Conservation (phyloP, 64 coral and sea anemone genomes). For the Stichodactyla helianthus region DNA sequence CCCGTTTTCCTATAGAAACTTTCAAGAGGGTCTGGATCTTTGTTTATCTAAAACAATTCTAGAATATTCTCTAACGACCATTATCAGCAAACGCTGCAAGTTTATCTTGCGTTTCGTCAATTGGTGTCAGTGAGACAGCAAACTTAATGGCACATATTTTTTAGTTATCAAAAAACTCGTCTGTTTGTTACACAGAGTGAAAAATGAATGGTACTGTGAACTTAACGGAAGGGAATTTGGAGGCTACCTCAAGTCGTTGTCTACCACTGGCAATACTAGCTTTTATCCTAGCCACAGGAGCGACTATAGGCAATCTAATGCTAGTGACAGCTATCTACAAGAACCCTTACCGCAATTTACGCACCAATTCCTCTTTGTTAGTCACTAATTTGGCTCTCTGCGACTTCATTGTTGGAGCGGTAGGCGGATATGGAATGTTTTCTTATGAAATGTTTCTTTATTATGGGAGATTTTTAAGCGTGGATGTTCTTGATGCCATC, state of each 20-base stretch:
- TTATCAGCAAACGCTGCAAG: neutral
- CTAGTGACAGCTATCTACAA: conserved; percentile 3
- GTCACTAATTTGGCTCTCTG: conserved; percentile 10
- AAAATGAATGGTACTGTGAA: neutral
- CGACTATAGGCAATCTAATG: conserved; percentile 9
- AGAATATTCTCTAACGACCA: neutral
- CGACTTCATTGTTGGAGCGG: neutral
- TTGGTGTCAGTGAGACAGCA: neutral
- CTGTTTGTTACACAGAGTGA: neutral
- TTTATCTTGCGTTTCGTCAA: neutral
- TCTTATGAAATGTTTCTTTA: neutral
- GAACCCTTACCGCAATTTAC: conserved; percentile 1
- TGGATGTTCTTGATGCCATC: neutral
- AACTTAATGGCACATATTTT: neutral
- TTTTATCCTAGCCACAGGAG: conserved; percentile 13
- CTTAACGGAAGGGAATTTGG: neutral
- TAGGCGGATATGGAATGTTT: conserved; percentile 18
- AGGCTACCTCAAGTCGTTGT: neutral
- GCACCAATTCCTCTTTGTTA: neutral
- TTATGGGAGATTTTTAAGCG: neutral
- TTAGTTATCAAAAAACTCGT: neutral
- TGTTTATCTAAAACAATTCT: neutral
- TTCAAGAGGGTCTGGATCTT: neutral
- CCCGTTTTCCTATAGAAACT: neutral
- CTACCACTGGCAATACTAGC: neutral